Base-by-base conservation (phyloP, 2,113 vertebrate species). In the Monopterus albus region DNA sequence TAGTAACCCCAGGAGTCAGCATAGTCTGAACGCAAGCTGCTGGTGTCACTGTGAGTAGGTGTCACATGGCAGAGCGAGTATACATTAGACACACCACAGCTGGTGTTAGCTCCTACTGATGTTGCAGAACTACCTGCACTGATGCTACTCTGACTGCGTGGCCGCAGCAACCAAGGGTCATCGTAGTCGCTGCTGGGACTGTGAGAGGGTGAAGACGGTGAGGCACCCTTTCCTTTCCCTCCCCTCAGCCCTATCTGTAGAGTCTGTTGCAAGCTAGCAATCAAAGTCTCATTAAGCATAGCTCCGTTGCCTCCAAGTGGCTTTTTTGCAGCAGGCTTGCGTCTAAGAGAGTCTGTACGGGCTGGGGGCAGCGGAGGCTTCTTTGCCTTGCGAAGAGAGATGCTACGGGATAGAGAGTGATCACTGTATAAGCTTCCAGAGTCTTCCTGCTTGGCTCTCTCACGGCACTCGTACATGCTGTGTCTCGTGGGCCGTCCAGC, bases 1-100 rank as follows among this genome's bases (percentile, higher is more conserved):
- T 95, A 97, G 87, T 96, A 98, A n/a, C 94, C 94, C 98, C 97
- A 99, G 1, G 96, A 95, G 53, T 99, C 97, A 0, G 95, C 89
- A 0, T 95, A 98, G 76, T 99, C 98, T 0, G 97, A 99, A 58
- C 93, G 96, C 81, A 98, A 82, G 83, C 97, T 98, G 82, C 98
- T 98, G 0, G 96, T 96, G 62, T 99, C 97, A 0, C 98, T 99
- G 59, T 96, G 96, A 0, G 96, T 91, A 0, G 97, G 97, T 0
- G 98, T 99, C 68, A 96, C 92, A 0, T 95, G 94, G 43, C 96
- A 95, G 8, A 96, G 91, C 7, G 96, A 95, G 85, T 96, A 96
- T 0, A 95, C 89, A 0, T 95, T 95, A 17, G 95, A 89, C 50
- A 91, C 88, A 0, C 52, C 78, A 5, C 81, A 45, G 47, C 85